Conservation (phyloP, 2,888 invertebrate genomes). For the Eretmocerus hayati region DNA sequence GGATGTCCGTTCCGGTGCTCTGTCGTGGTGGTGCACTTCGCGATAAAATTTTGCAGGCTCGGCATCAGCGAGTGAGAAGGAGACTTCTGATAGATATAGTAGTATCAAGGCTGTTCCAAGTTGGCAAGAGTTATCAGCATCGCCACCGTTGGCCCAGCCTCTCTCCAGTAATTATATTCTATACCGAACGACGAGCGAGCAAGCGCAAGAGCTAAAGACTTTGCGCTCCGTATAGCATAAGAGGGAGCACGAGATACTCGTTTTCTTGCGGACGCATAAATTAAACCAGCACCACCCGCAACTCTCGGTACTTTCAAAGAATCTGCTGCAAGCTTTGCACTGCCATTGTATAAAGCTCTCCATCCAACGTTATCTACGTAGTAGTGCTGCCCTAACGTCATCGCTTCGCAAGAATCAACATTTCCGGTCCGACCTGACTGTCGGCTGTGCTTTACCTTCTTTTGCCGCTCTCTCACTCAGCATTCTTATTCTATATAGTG, state of each 20-base stretch:
- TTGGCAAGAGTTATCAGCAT: neutral
- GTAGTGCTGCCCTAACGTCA: too few relatives aligned
- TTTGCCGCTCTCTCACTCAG: neutral
- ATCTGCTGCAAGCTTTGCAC: too few relatives aligned
- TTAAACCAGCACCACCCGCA: slow-evolving; percentile 2
- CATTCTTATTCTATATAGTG: too few relatives aligned
- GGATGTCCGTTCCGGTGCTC: too few relatives aligned
- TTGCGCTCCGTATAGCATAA: neutral
- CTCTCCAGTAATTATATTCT: slow-evolving; percentile 15
- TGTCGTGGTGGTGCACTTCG: too few relatives aligned
- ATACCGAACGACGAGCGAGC: neutral
- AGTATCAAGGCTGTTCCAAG: neutral
- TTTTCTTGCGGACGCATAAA: slow-evolving; percentile 14
- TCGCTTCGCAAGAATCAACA: slow-evolving; percentile 2
- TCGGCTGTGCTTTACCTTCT: too few relatives aligned
- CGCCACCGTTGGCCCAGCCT: neutral
- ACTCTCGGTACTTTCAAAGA: neutral
- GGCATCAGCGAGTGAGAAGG: neutral
- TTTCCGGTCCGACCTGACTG: too few relatives aligned
- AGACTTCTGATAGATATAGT: neutral
- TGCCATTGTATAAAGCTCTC: too few relatives aligned
- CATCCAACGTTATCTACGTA: too few relatives aligned
- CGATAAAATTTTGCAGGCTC: slow-evolving; percentile 19
- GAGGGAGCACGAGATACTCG: neutral
- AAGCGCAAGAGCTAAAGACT: neutral